Base-by-base conservation (phyloP, 1,140 invertebrate species). In the Nixonia krombeini region DNA sequence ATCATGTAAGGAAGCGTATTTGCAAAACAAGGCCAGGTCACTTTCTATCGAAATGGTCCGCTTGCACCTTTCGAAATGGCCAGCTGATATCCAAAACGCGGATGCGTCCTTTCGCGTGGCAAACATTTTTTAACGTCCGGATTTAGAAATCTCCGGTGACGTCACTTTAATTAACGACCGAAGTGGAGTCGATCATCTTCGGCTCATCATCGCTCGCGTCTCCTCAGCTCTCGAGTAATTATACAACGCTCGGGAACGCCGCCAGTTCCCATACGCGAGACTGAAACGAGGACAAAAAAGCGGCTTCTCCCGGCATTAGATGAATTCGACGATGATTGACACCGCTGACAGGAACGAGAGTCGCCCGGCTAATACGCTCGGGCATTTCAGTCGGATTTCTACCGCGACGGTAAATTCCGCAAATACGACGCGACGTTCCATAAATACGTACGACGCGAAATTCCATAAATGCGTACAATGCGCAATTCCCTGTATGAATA, bases 31-130 rank as follows among this genome's bases (percentile, higher is more conserved):
- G 46, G 12, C 15, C 58, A 63, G 47, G 47, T 45, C 45, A 57
- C 62, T 65, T 65, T 66, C 63, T 45, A 61, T 25, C 47, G 51
- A 67, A 61, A 56, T 61, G 53, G 56, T 67, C 57, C 56, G 53
- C 35, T 67, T 55, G n/a, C 47, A 31, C 26, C 45, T 67, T 59
- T 67, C 63, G 46, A 61, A 67, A 67, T 21, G 25, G 35, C 31
- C 17, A 29, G 35, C 35, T 18, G 18, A 9, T 61, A 51, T 59
- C 45, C 64, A 50, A 56, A 49, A 35, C 42, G 50, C 52, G 6
- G 37, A 17, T 7, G 23, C 16, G 8, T 59, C 50, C 7, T 37
- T 66, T 46, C 42, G 2, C 16, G 16, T 46, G 9, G 10, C 4
- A n/a, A 12, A 37, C 42, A 46, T 46, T 46, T 59, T 45, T 23